phyloP scores from a whole-genome alignment of 2,888 invertebrate species.

The Sympetrum striolatum region DNA sequence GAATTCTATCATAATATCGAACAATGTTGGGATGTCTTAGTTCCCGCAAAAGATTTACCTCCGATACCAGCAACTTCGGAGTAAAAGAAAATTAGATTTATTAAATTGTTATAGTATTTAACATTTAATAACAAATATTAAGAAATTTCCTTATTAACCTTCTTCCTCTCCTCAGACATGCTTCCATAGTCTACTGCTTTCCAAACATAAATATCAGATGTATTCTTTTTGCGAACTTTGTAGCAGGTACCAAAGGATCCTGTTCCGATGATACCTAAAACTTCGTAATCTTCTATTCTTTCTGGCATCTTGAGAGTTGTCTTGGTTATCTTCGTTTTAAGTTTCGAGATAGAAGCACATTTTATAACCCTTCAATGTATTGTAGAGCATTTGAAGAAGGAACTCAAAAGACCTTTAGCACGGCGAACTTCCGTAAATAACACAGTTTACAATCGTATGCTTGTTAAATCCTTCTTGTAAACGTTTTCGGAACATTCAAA shows the following conservation, averaged over 20 bases:
- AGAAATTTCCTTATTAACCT: constrained; percentile 53
- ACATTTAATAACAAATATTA: no score
- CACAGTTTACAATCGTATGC: no score
- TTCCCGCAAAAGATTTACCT: constrained; percentile 65
- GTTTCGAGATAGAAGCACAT: not conserved
- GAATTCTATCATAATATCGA: constrained; percentile 65
- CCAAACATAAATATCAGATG: constrained; percentile 66
- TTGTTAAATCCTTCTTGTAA: no score
- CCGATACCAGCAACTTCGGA: constrained; percentile 60
- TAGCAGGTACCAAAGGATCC: constrained; percentile 68
- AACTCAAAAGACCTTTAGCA: no score
- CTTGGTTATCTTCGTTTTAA: not conserved
- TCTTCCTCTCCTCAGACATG: constrained; percentile 63
- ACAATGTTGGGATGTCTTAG: constrained; percentile 67
- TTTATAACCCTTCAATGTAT: not conserved
- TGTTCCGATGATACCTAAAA: constrained; percentile 65
- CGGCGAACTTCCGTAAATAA: no score
- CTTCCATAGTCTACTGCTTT: constrained; percentile 68
- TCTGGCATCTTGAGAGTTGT: constrained; percentile 49
- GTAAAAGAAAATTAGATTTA: constrained; percentile 29
- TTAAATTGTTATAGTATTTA: not conserved
- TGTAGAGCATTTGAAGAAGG: no score
- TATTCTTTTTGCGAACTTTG: constrained; percentile 66
- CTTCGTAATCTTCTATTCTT: constrained; percentile 63
- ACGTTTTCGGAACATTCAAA: no score